phyloP scores from a whole-genome alignment of 2,797 vertebrate genomes.

The Pagetopsis macropterus region DNA sequence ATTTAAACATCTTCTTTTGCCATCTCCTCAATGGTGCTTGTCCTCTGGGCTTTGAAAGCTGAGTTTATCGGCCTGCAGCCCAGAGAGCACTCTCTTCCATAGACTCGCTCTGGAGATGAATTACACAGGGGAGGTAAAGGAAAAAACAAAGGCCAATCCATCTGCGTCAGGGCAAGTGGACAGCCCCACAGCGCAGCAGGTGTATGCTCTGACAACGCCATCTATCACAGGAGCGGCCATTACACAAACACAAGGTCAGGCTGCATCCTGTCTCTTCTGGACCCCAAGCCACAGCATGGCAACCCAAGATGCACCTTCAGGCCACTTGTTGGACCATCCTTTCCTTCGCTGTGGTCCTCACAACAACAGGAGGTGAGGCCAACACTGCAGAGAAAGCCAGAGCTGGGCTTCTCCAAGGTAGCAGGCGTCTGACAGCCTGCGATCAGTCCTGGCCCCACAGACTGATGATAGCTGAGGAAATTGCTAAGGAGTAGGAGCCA shows the following conservation, averaged over 20 bases:
- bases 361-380: slow-evolving; percentile 18
- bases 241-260: slow-evolving; percentile 83
- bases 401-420: slow-evolving; percentile 28
- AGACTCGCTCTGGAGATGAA: slow-evolving; percentile 79
- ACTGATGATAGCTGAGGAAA: slow-evolving; percentile 67
- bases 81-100: slow-evolving; percentile 42
- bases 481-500: slow-evolving; percentile 61
- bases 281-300: slow-evolving; percentile 21
- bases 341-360: neutral
- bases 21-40: slow-evolving; percentile 60
- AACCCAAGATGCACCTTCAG: slow-evolving; percentile 40
- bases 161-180: slow-evolving; percentile 81
- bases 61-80: slow-evolving; percentile 69
- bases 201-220: slow-evolving; percentile 72
- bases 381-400: slow-evolving; percentile 13
- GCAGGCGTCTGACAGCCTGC: slow-evolving; percentile 50
- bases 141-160: slow-evolving; percentile 82
- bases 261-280: slow-evolving; percentile 47
- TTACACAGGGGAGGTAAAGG: slow-evolving; percentile 75
- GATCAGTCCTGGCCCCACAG: slow-evolving; percentile 56
- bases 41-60: slow-evolving; percentile 62
- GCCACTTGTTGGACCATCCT: slow-evolving; percentile 45
- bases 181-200: slow-evolving; percentile 69
- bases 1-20: slow-evolving; percentile 80
- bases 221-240: slow-evolving; percentile 78